Base-by-base conservation (phyloP, 2,888 invertebrate genomes). In the Cinara cedri region DNA sequence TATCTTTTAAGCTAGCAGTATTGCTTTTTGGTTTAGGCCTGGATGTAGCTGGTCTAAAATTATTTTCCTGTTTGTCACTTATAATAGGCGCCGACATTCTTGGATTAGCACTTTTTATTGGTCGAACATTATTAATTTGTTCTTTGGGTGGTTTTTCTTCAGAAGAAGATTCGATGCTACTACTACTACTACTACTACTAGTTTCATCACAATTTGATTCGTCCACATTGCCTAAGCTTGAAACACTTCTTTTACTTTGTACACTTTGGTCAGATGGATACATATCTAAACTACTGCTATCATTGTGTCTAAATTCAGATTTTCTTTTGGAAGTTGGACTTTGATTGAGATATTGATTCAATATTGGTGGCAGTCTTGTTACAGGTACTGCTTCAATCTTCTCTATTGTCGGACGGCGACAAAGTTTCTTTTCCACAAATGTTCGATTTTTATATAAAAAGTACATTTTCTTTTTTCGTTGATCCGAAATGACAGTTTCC, bases 401-500 rank as follows among this genome's bases (percentile, higher is more conserved):
- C 0, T 68, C 68, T 21, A 26, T 57, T 8, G 16, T 49, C 19
- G 57, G 66, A 34, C 68, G 76, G 3, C 46, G 76, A 46, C 68
- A 78, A 8, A 78, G 46, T 6, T 78, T 78, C 34, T 78, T 78
- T 66, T 78, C 76, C 19, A 78, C 76, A 55, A 78, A 78, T n/a
- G 34, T 68, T n/a, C 76, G 68, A n/a, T 78, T 78, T 19, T 78
- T 78, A 26, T 78, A 68, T 11, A 78, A 60, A 60, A 78, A 78
- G 26, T 78, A 78, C 76, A 78, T 78, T 68, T 78, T 78, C 34
- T 78, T 78, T 57, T 78, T 78, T 11, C 76, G 68, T 21, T 68
- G 76, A 21, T 78, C 76, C 9, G 68, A 57, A 11, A 46, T 57
- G 9, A 34, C 49, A 0, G 44, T 76, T 44, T 78, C 68, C 3